These are phyloP conservation scores for Eonycteris spelaea DNA, from an alignment of 2,113 vertebrate species.

Conservation along the genomic window DNA sequence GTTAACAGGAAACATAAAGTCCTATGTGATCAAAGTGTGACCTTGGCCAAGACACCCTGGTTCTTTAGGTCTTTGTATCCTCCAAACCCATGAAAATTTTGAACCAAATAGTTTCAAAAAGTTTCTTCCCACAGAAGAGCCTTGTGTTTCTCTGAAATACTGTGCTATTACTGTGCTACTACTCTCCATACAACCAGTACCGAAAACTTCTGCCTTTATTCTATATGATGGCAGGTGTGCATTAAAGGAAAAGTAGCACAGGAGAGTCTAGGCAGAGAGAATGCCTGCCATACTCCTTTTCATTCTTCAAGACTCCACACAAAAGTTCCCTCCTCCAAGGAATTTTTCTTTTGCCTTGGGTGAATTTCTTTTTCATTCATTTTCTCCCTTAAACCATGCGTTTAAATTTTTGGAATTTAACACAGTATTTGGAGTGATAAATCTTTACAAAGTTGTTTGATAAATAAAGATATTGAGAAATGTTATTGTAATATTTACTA, in stretches of 20 bases:
- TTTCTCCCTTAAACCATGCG: neutral
- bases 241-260: neutral
- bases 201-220: neutral
- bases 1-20: neutral
- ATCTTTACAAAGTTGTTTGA: neutral
- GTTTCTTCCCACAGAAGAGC: neutral
- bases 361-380: neutral
- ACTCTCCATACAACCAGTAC: fast-evolving
- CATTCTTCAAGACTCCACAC: neutral
- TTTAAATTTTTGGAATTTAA: neutral
- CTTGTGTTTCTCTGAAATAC: neutral
- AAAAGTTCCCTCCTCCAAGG: neutral
- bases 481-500: neutral
- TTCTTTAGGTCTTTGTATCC: neutral
- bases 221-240: neutral
- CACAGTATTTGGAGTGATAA: neutral
- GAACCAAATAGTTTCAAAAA: neutral
- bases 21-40: neutral
- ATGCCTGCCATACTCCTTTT: fast-evolving
- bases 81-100: neutral
- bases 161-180: neutral
- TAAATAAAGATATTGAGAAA: neutral
- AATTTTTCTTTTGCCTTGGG: neutral
- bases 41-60: neutral
- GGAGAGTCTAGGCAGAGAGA: neutral